Percentiles rank a stretch among this genome's conserved stretches.
phyloP scores from a whole-genome alignment of 2,113 vertebrate genomes.

The Gadus macrocephalus region DNA sequence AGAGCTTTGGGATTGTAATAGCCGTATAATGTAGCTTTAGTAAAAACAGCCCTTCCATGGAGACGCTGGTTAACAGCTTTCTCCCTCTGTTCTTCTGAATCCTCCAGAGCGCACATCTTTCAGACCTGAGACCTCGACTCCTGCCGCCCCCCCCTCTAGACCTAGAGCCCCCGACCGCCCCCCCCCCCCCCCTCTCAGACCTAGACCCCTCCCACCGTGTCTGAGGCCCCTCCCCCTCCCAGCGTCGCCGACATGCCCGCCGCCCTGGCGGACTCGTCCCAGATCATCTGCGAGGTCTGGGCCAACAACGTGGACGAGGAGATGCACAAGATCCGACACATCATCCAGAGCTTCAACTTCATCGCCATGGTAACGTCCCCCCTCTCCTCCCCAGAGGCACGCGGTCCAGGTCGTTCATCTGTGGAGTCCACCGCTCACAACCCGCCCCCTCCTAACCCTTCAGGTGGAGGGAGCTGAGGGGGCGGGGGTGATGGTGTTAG shows the following conservation, averaged over 20 bases:
- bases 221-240: slow-evolving; percentile 22
- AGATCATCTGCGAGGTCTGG: slow-evolving; percentile 99
- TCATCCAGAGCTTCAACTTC: slow-evolving; percentile 93
- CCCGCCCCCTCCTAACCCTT: too few relatives aligned
- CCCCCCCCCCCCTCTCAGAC: not conserved
- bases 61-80: too few relatives aligned
- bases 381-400: not conserved
- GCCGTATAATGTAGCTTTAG: too few relatives aligned
- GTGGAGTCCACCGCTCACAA: too few relatives aligned
- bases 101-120: slow-evolving; percentile 18
- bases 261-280: slow-evolving; percentile 93
- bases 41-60: too few relatives aligned
- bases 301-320: slow-evolving; percentile 97
- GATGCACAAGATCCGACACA: slow-evolving; percentile 95
- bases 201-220: not conserved
- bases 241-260: slow-evolving; percentile 87
- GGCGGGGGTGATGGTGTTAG: too few relatives aligned
- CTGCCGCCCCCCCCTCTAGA: not conserved
- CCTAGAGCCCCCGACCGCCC: not conserved
- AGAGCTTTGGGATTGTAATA: too few relatives aligned
- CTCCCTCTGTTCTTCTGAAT: not conserved
- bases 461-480: too few relatives aligned
- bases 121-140: not conserved
- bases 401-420: not conserved
- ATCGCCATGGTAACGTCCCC: slow-evolving; percentile 88